Evolutionary conservation across 2,797 vertebrate species (phyloP).

Genomic region (Tauraco hartlaubi): DNA sequence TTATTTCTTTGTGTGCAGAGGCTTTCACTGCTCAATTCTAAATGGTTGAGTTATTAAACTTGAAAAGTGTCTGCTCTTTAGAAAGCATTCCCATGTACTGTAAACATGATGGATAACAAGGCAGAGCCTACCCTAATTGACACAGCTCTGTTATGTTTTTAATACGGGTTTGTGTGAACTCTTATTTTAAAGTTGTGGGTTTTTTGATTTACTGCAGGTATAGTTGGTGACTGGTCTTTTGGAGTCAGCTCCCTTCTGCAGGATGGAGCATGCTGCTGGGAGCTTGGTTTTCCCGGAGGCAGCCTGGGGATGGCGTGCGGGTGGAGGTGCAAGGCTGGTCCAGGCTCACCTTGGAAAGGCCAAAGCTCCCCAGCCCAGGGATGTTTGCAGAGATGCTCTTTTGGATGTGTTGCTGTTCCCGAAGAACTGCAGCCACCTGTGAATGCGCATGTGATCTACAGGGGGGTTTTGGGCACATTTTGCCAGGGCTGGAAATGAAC

Average conservation of each 20-base stretch:
- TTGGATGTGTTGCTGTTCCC: not conserved
- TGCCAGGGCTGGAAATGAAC: not conserved
- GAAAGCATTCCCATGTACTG: slow-evolving; percentile 20
- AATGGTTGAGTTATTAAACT: slow-evolving; percentile 55
- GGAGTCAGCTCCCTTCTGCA: not conserved
- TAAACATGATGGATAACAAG: slow-evolving; percentile 62
- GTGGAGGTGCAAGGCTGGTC: not conserved
- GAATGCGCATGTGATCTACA: not conserved
- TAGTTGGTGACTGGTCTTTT: not conserved
- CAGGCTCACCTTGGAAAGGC: not conserved
- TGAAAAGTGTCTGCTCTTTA: slow-evolving; percentile 67
- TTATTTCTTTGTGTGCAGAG: slow-evolving; percentile 28
- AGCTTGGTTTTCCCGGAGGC: not conserved
- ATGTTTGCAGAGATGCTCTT: not conserved
- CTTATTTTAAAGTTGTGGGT: not conserved
- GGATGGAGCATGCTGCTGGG: rapidly evolving
- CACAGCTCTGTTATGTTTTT: slow-evolving; percentile 9
- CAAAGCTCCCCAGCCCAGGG: not conserved
- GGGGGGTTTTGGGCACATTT: not conserved
- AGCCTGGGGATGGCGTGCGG: not conserved
- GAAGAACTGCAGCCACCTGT: not conserved
- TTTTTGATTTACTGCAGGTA: not conserved
- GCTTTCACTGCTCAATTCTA: slow-evolving; percentile 25
- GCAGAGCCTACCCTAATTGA: slow-evolving; percentile 51
- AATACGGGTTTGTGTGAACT: not conserved